Percentiles rank a stretch among this genome's conserved stretches.
Conservation (phyloP, 2,113 vertebrate species). For the Carassius carassius region DNA sequence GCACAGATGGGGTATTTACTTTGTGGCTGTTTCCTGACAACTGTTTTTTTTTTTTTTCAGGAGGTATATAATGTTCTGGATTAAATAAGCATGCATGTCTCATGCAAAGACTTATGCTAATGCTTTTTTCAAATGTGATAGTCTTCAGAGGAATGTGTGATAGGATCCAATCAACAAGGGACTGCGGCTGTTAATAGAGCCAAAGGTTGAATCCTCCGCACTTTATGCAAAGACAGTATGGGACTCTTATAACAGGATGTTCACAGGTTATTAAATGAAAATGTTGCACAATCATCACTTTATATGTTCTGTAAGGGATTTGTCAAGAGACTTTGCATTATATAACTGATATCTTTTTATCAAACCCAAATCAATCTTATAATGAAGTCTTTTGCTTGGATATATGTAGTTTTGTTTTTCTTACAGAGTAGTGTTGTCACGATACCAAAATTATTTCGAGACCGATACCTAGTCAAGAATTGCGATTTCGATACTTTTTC, state of each 20-base stretch:
- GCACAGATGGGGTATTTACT: slow-evolving; percentile 26
- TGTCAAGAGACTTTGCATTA: neutral
- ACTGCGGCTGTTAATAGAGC: neutral
- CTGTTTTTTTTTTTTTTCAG: neutral
- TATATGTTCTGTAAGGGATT: neutral
- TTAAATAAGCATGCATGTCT: neutral
- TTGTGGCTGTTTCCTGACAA: slow-evolving; percentile 30
- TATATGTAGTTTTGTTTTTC: neutral
- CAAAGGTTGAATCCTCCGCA: neutral
- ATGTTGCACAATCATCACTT: slow-evolving; percentile 10
- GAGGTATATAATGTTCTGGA: neutral
- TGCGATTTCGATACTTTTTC: too few relatives aligned
- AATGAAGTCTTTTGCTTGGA: neutral
- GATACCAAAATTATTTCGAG: too few relatives aligned
- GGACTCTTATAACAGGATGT: neutral
- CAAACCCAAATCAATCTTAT: neutral
- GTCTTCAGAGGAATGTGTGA: neutral
- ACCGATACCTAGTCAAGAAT: too few relatives aligned
- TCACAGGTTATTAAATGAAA: slow-evolving; percentile 10
- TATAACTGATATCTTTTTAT: neutral
- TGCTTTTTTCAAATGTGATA: slow-evolving; percentile 19
- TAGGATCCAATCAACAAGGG: slow-evolving; percentile 9
- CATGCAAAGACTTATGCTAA: neutral
- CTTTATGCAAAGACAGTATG: neutral
- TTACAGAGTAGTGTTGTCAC: too few relatives aligned